Percentiles rank a stretch among this genome's conserved stretches.
These are phyloP conservation scores for Thaleichthys pacificus DNA, from an alignment of 2,797 vertebrate genomes.

Conservation along the genomic window DNA sequence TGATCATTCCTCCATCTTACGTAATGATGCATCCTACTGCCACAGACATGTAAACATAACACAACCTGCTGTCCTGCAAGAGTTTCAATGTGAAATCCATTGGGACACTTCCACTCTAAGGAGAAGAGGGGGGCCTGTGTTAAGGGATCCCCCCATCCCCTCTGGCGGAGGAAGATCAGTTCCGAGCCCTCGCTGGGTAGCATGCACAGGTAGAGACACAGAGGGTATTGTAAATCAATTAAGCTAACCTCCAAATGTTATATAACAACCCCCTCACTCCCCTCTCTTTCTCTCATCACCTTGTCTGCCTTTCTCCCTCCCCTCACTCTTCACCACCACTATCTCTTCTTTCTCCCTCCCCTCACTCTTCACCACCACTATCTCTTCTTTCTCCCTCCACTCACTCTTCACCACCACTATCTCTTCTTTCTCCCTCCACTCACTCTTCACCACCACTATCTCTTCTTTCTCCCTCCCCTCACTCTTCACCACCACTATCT, in stretches of 20 bases:
- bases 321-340: too few relatives aligned
- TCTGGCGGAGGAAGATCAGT: conserved; percentile 49
- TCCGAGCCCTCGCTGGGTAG: conserved; percentile 45
- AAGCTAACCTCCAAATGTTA: conserved; percentile 48
- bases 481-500: too few relatives aligned
- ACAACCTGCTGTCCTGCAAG: conserved; percentile 39
- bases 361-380: too few relatives aligned
- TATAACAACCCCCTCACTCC: conserved; percentile 16
- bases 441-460: too few relatives aligned
- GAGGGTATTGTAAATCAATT: conserved; percentile 58
- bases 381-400: neutral
- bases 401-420: too few relatives aligned
- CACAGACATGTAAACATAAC: neutral
- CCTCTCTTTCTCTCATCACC: too few relatives aligned
- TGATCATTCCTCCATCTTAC: conserved; percentile 28
- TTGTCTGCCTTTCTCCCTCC: neutral
- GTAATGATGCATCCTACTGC: too few relatives aligned
- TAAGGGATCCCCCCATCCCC: conserved; percentile 47
- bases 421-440: too few relatives aligned
- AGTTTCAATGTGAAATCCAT: conserved; percentile 42
- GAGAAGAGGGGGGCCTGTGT: conserved; percentile 16
- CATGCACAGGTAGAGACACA: conserved; percentile 48
- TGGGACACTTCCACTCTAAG: conserved; percentile 1
- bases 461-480: neutral
- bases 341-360: too few relatives aligned